Evolutionary conservation across 2,797 vertebrate species (phyloP), one percentile per base, ranked within the genome.

Genomic region (Sparus aurata): DNA sequence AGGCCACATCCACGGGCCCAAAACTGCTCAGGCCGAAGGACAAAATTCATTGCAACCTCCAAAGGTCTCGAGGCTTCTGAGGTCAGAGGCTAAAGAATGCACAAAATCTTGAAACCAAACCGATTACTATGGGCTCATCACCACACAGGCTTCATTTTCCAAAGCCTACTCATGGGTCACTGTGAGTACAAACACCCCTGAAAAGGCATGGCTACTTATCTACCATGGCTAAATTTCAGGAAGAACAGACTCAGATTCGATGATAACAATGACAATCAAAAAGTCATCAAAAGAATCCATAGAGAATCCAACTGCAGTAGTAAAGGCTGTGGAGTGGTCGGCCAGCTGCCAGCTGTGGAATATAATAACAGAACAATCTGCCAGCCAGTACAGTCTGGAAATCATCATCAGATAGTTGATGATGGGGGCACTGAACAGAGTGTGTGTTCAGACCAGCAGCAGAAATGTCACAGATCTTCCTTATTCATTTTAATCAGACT

Each of bases 61-160:
- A 72, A 43, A 60, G 12, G 34, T 60, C 23, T 13, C 58, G 41
- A 49, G 10, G 43, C 12, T 22, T 50, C 27, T 47, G 23, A 16
- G 68, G 34, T 78, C 59, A 82, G 16, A 3, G 71, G 50, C 22
- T 9, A 78, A 78, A 49, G 22, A 77, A 77, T 58, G 27, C 66
- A 69, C 6, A 5, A 60, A 69, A 65, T 22, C 47, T 3, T 69
- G 30, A 60, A 41, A 49, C 30, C 30, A 67, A 54, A n/a, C 30
- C 23, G n/a, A 41, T 65, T 69, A 23, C 52, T 10, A 70, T 30
- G 27, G 45, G 41, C 47, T 80, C 22, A 10, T 38, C 34, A 38
- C 50, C 13, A 34, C 17, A 25, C 45, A 38, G 38, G 57, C 30
- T 20, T 60, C 58, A 41, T 22, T 52, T 67, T 12, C 15, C 38